A percentile compares a stretch with the other conserved stretches of the same genome.
Conservation (phyloP, 35 echinoderm and acorn worm species). For the Lytechinus variegatus region DNA sequence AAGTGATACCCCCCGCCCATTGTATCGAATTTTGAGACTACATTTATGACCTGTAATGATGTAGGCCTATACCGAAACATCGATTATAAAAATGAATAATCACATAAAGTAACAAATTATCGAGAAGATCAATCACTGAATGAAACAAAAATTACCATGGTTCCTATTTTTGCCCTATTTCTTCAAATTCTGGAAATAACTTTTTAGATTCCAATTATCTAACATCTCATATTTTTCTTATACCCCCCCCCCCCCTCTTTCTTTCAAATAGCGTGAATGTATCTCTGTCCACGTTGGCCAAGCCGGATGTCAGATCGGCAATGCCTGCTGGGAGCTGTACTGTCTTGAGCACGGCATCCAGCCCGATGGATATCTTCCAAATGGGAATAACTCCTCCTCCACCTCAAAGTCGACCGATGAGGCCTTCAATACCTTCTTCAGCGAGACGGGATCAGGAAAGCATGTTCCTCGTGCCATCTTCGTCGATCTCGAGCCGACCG, state of each 20-base stretch:
- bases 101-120: too few species aligned
- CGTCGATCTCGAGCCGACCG: constrained; percentile 66
- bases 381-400: neutral
- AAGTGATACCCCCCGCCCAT: too few species aligned
- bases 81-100: too few species aligned
- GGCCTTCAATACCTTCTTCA: constrained; percentile 58
- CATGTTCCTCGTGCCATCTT: constrained; percentile 58
- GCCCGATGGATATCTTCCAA: constrained; percentile 67
- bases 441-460: constrained; percentile 48
- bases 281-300: constrained; percentile 77
- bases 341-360: constrained; percentile 77
- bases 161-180: too few species aligned
- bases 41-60: too few species aligned
- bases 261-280: constrained; percentile 67
- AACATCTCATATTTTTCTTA: neutral
- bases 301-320: constrained; percentile 69
- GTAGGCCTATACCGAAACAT: too few species aligned
- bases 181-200: too few species aligned
- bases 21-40: too few species aligned
- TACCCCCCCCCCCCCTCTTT: too few species aligned
- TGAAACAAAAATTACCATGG: too few species aligned
- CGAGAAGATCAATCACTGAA: too few species aligned
- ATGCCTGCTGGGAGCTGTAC: constrained; percentile 75
- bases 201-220: too few species aligned
- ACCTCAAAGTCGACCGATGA: neutral